Evolutionary conservation across 2,797 vertebrate genomes (phyloP).

Genomic region (Balearica regulorum): DNA sequence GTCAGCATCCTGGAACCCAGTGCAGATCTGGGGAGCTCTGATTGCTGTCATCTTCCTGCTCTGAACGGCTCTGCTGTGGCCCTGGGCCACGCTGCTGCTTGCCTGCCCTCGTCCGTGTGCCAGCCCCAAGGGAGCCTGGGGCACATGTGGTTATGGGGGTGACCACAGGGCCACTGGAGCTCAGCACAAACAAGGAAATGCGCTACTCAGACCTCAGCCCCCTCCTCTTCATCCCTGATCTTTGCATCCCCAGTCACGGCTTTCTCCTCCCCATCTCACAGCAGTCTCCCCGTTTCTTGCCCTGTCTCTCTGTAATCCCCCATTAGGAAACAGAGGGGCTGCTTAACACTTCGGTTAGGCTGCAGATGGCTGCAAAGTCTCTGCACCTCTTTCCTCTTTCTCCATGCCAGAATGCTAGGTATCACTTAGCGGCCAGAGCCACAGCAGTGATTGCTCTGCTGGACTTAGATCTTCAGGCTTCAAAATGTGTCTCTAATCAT

Average conservation of each 20-base stretch:
- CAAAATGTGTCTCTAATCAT: neutral
- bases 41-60: neutral
- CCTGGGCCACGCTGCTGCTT: neutral
- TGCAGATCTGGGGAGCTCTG: neutral
- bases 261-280: neutral
- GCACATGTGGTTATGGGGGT: neutral
- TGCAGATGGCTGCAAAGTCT: neutral
- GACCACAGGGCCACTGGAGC: neutral
- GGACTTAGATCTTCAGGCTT: neutral
- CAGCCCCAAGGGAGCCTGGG: neutral
- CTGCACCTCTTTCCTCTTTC: neutral
- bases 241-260: neutral
- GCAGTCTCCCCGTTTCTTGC: neutral
- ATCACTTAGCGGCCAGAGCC: neutral
- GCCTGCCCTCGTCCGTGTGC: neutral
- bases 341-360: neutral
- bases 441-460: neutral
- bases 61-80: neutral
- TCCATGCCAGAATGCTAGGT: neutral
- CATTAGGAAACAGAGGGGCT: neutral
- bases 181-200: neutral
- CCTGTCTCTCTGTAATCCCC: neutral
- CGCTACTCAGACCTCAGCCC: neutral
- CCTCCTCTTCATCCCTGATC: neutral
- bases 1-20: slow-evolving; percentile 51